Evolutionary conservation across 2,888 invertebrate species (phyloP), one percentile per base, ranked within the genome.

Genomic region (Ceramica pisi): DNA sequence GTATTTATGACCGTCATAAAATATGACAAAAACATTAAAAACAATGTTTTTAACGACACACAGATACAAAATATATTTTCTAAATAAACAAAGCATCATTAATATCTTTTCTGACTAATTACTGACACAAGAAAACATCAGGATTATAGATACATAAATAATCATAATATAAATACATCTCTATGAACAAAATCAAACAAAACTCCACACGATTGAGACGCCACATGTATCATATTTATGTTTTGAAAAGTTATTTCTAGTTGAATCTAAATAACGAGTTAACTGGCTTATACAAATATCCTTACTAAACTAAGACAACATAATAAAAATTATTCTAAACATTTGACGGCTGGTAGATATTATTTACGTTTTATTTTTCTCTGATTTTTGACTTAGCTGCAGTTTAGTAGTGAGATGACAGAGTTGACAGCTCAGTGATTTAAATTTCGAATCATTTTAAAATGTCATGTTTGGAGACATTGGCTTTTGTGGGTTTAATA

Each of bases 191-290:
- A 91, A 88, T 89, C 87, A 85, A 88, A 90, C 86, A 85, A 78
- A 87, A 81, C 81, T 81, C 78, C 65, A 76, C 84, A 72, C 88
- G 91, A 93, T 94, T 92, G 92, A 93, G 93, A 91, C 89, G 90
- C 92, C 93, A 93, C 93, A 92, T 94, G 94, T 92, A 93, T 92
- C 93, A 92, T 94, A 94, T 93, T 94, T 93, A 93, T 92, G 92
- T 94, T 93, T 92, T 89, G 86, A 87, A 89, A 92, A 90, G 94
- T 93, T 95, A 95, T 95, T 94, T 92, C 93, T 90, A 92, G 91
- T 88, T 83, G 84, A 87, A 90, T 90, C 87, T 89, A 91, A 92
- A 93, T 93, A 94, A 92, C 90, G 69, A 77, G 75, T 87, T 90
- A 88, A 89, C 89, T 86, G 85, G 83, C 89, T 89, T 90, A 92